phyloP scores from a whole-genome alignment of 1,140 invertebrate genomes.

The Scaptomyza pallida region DNA sequence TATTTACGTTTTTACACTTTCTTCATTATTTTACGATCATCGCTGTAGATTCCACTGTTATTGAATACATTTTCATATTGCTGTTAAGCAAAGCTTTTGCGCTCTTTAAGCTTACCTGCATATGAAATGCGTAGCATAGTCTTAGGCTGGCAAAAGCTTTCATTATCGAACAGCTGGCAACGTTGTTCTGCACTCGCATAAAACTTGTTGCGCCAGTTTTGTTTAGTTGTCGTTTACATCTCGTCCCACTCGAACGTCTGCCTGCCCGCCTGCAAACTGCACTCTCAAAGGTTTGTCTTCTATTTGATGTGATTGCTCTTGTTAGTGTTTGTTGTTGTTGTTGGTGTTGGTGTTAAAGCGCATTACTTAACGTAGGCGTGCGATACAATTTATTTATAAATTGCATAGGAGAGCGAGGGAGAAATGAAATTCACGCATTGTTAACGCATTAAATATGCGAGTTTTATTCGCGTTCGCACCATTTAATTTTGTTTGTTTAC shows the following conservation, averaged over 20 bases:
- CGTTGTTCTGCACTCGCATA: conserved; percentile 17
- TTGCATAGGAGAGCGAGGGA: conserved; percentile 8
- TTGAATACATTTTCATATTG: too few relatives aligned
- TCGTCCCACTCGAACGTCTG: conserved; percentile 48
- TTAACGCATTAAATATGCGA: neutral
- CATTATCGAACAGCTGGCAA: conserved; percentile 24
- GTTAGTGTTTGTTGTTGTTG: conserved; percentile 17
- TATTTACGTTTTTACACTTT: too few relatives aligned
- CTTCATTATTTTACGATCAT: neutral
- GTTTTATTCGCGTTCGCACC: neutral
- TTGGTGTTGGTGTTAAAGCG: conserved; percentile 21
- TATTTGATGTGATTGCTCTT: conserved; percentile 8
- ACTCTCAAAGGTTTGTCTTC: conserved; percentile 37
- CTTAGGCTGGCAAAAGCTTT: conserved; percentile 40
- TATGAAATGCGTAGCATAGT: conserved; percentile 9
- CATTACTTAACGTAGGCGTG: conserved; percentile 53
- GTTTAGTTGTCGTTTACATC: conserved; percentile 39
- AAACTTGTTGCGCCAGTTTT: conserved; percentile 75
- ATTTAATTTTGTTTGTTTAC: neutral
- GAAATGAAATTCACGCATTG: conserved; percentile 15
- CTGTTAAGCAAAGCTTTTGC: neutral
- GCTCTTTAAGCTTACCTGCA: conserved; percentile 2
- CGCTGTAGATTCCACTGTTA: neutral
- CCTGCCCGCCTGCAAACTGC: conserved; percentile 3
- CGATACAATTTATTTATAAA: conserved; percentile 44